Base-by-base conservation (phyloP, 1,140 invertebrate species). In the Argopecten irradians region DNA sequence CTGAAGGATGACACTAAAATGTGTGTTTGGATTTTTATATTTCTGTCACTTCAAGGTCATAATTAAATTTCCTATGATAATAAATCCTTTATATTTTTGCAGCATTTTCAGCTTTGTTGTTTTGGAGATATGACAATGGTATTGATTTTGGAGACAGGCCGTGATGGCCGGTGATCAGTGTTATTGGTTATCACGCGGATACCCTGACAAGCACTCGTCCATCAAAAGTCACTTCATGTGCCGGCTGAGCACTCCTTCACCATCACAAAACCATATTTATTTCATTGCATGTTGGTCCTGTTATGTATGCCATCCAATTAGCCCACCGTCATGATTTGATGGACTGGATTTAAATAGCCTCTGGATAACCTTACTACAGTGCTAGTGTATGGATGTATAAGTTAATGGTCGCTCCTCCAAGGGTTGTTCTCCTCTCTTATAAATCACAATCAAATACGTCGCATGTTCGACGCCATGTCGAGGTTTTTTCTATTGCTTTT, bases 401-500 rank as follows among this genome's bases (percentile, higher is more conserved):
- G 22, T 71, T 71, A 71, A 71, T 71, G 16, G 43, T 46, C 43
- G 13, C 19, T 46, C 43, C 43, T 19, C 13, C 43, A 16, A 11
- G 43, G 55, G 55, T 71, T n/a, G 55, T n/a, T n/a, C 55, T n/a
- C 55, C 22, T 71, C 28, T 28, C 55, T 71, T 71, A 71, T 71
- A 71, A 71, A 71, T 71, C 55, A 71, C 55, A 71, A 71, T 71
- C 55, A 71, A 28, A 71, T 71, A 71, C 28, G n/a, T 71, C 55
- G 55, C 55, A 71, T 28, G 55, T 28, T 71, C 55, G 55, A 71
- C 55, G 55, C 55, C 14, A 71, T 71, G 55, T n/a, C 55, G 55
- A 71, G 55, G n/a, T n/a, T 71, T n/a, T 71, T n/a, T 71, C 55
- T n/a, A 71, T 71, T 71, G 28, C 55, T 71, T 71, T 71, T 71